Evolutionary conservation across 2,888 invertebrate species (phyloP).

Genomic region (Pterostichus madidus): DNA sequence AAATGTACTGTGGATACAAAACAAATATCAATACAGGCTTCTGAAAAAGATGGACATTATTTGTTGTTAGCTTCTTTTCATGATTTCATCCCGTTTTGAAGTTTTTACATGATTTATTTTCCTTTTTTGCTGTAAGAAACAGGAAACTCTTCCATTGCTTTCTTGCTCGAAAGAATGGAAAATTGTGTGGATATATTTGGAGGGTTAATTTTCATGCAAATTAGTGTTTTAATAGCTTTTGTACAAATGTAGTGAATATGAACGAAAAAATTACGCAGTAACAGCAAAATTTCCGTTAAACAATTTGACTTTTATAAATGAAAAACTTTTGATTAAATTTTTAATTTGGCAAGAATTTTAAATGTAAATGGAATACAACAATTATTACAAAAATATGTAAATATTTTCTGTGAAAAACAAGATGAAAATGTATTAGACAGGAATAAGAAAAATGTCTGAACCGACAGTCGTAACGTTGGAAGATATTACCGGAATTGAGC

Average conservation of each 20-base stretch:
- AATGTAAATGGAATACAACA: background rate
- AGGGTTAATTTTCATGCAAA: background rate
- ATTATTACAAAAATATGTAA: constrained; percentile 15
- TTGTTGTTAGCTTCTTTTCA: background rate
- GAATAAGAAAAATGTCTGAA: too few species aligned
- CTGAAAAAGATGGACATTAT: constrained; percentile 1
- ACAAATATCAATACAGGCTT: background rate
- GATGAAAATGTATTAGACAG: background rate
- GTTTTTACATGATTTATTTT: background rate
- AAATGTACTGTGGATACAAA: background rate
- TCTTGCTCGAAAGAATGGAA: background rate
- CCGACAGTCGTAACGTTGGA: too few species aligned
- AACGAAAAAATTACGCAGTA: background rate
- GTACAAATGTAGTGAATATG: background rate
- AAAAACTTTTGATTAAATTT: constrained; percentile 18
- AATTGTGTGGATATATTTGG: background rate
- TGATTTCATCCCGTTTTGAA: background rate
- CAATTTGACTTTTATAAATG: background rate
- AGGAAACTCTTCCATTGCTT: background rate
- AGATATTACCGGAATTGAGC: too few species aligned
- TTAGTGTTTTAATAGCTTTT: constrained; percentile 1
- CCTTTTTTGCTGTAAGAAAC: background rate
- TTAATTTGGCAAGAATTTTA: background rate
- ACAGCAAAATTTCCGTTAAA: background rate
- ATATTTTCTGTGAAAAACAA: background rate